Percentiles rank a stretch among this genome's conserved stretches.
Evolutionary conservation across 2,797 vertebrate species (phyloP).

Genomic region (Remorina albescens): DNA sequence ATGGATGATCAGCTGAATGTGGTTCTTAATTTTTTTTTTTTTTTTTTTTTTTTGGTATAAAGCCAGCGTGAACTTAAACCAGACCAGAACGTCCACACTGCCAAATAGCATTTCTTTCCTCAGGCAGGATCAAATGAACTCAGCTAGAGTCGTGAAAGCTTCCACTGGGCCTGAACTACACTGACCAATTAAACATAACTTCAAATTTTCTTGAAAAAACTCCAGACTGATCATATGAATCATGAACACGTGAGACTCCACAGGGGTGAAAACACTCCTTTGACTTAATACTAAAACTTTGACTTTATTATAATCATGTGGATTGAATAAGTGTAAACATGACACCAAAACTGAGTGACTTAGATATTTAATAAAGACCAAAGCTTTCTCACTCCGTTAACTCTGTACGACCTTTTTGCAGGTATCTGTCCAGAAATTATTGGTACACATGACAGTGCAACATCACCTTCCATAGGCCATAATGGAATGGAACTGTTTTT

Average conservation of each 20-base stretch:
- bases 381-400: neutral
- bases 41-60: neutral
- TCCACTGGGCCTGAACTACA: neutral
- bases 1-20: neutral
- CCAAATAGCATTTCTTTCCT: neutral
- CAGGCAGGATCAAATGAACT: neutral
- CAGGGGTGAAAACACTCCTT: neutral
- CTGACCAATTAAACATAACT: too few relatives aligned
- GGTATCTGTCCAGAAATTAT: neutral
- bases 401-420: neutral
- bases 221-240: too few relatives aligned
- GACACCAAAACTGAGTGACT: neutral
- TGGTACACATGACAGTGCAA: neutral
- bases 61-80: neutral
- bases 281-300: neutral
- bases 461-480: neutral
- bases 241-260: too few relatives aligned
- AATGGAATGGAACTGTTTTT: too few relatives aligned
- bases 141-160: neutral
- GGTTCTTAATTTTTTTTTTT: neutral
- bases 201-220: too few relatives aligned
- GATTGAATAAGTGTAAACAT: too few relatives aligned
- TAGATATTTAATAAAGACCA: neutral
- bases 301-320: neutral
- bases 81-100: neutral